These are phyloP conservation scores for Tyto alba DNA, from an alignment of 2,113 vertebrate genomes.

Conservation along the genomic window DNA sequence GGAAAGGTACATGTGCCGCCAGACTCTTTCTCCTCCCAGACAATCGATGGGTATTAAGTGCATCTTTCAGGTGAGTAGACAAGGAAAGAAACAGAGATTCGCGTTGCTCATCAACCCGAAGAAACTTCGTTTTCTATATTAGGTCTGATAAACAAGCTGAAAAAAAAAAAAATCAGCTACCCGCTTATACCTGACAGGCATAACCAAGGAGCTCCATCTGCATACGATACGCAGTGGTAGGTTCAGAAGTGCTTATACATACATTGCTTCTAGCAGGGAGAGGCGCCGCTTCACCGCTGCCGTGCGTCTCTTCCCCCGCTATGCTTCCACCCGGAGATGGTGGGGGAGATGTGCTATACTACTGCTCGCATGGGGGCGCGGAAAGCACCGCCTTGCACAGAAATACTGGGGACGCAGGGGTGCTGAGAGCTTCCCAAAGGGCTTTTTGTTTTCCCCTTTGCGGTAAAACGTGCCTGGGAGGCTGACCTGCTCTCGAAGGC, in stretches of 20 bases:
- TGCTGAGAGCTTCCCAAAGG: not conserved
- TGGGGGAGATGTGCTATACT: not conserved
- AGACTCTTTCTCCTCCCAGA: not conserved
- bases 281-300: not conserved
- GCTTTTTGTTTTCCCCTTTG: not conserved
- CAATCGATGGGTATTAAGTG: slow-evolving; percentile 58
- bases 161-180: not conserved
- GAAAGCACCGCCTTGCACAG: not conserved
- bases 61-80: slow-evolving; percentile 30
- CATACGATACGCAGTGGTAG: not conserved
- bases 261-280: not conserved
- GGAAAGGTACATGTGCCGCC: slow-evolving; percentile 28
- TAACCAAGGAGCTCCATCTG: slow-evolving; percentile 18
- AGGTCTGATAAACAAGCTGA: slow-evolving; percentile 41
- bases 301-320: not conserved
- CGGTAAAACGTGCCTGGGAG: not conserved
- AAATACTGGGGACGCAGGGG: not conserved
- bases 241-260: not conserved
- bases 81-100: slow-evolving; percentile 14
- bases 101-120: slow-evolving; percentile 28
- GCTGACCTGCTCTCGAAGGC: not conserved
- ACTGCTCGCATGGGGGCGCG: not conserved
- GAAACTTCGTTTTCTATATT: slow-evolving; percentile 58
- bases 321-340: no score
- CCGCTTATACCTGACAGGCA: slow-evolving; percentile 8